Conservation (phyloP, 1,140 invertebrate genomes). For the Calephelis virginiensis region DNA sequence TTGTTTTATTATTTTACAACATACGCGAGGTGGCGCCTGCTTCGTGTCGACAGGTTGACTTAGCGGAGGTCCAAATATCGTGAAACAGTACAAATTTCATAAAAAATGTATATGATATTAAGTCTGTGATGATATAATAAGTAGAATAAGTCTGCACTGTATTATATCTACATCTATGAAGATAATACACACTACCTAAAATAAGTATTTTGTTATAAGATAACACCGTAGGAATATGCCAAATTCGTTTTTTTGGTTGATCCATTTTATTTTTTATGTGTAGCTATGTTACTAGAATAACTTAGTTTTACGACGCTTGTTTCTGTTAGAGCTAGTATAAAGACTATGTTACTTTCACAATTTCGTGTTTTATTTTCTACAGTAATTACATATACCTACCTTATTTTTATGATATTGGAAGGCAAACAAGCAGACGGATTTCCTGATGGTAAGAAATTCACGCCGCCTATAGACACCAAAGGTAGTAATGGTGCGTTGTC, state of each 20-base stretch:
- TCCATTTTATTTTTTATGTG: background rate
- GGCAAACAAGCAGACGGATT: too few relatives aligned
- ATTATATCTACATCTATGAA: conserved; percentile 14
- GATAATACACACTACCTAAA: background rate
- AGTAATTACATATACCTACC: too few relatives aligned
- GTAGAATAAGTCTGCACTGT: conserved; percentile 37
- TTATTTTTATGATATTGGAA: too few relatives aligned
- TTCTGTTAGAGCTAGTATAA: conserved; percentile 10
- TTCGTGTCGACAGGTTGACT: too few relatives aligned
- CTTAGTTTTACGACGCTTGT: conserved; percentile 7
- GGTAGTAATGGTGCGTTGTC: too few relatives aligned
- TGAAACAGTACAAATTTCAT: conserved; percentile 34
- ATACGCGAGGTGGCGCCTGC: too few relatives aligned
- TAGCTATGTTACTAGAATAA: background rate
- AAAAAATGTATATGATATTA: conserved; percentile 35
- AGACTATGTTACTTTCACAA: conserved; percentile 10
- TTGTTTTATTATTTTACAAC: too few relatives aligned
- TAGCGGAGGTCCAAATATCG: too few relatives aligned
- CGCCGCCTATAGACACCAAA: too few relatives aligned
- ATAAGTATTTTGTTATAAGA: background rate
- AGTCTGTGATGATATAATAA: conserved; percentile 46
- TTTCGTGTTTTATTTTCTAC: background rate
- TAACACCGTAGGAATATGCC: background rate
- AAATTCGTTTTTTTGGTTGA: background rate
- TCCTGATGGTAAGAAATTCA: too few relatives aligned